phyloP scores from a whole-genome alignment of 2,113 vertebrate species.

The Rhizomys pruinosus region DNA sequence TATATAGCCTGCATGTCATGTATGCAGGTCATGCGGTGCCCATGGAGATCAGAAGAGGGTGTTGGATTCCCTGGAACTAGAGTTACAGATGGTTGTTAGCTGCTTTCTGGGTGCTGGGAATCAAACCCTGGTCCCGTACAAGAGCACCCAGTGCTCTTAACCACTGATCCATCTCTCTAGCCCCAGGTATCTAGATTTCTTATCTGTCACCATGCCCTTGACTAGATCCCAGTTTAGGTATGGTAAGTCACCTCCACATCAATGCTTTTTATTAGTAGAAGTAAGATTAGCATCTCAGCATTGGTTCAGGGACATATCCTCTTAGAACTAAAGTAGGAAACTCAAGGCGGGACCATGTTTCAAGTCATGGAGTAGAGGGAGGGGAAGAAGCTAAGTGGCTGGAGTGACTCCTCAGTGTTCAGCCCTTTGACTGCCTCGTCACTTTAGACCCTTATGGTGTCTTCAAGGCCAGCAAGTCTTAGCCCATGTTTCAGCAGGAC shows the following conservation, averaged over 20 bases:
- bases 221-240: background rate
- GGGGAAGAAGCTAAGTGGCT: background rate
- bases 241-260: background rate
- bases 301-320: background rate
- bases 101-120: too few species aligned
- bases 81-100: too few species aligned
- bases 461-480: background rate
- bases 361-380: background rate
- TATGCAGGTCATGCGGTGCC: too few species aligned
- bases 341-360: background rate
- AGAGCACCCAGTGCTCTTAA: too few species aligned
- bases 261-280: background rate
- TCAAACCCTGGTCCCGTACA: too few species aligned
- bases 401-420: background rate
- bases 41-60: too few species aligned
- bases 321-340: background rate
- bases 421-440: background rate
- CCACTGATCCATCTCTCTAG: too few species aligned
- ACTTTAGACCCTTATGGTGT: background rate
- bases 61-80: too few species aligned
- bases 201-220: background rate
- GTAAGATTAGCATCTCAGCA: background rate
- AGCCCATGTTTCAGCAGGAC: background rate
- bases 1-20: too few species aligned
- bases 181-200: background rate